Conservation (phyloP, 2,797 vertebrate species). For the Chaunax sp. region DNA sequence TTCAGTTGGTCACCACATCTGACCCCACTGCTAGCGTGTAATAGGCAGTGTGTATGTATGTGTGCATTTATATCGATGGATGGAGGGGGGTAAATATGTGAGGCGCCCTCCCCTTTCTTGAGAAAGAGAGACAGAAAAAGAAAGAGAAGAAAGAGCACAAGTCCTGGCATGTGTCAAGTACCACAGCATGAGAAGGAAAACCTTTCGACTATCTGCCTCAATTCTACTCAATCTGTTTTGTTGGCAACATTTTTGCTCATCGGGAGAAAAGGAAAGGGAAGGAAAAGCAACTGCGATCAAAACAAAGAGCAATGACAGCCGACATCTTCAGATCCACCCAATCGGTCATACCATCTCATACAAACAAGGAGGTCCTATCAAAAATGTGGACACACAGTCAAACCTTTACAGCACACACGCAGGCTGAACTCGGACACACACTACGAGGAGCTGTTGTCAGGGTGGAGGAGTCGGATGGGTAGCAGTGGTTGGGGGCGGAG, state of each 20-base stretch:
- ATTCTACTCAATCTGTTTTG: slow-evolving; percentile 7
- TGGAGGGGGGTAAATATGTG: slow-evolving; percentile 49
- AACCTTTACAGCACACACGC: slow-evolving; percentile 6
- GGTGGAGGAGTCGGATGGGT: slow-evolving; percentile 35
- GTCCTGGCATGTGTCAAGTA: slow-evolving; percentile 76
- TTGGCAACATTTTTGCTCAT: not conserved
- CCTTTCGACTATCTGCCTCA: slow-evolving; percentile 23
- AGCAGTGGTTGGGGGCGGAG: slow-evolving; percentile 43
- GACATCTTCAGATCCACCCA: not conserved
- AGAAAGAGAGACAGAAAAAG: slow-evolving; percentile 43
- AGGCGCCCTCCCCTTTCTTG: slow-evolving; percentile 33
- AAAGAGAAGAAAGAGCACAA: slow-evolving; percentile 64
- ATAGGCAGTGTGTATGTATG: slow-evolving; percentile 35
- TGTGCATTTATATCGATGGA: slow-evolving; percentile 19
- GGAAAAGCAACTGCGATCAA: not conserved
- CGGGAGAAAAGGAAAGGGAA: not conserved
- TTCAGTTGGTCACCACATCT: slow-evolving; percentile 76
- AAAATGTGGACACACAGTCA: slow-evolving; percentile 21
- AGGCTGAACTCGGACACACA: not conserved
- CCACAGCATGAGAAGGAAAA: slow-evolving; percentile 34
- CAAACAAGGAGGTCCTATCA: slow-evolving; percentile 50
- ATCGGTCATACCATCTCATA: slow-evolving; percentile 6
- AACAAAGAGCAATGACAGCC: not conserved
- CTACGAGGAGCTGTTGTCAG: slow-evolving; percentile 32
- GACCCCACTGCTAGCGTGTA: slow-evolving; percentile 74